phyloP scores from a whole-genome alignment of 2,113 vertebrate species.

The Hemicordylus capensis region DNA sequence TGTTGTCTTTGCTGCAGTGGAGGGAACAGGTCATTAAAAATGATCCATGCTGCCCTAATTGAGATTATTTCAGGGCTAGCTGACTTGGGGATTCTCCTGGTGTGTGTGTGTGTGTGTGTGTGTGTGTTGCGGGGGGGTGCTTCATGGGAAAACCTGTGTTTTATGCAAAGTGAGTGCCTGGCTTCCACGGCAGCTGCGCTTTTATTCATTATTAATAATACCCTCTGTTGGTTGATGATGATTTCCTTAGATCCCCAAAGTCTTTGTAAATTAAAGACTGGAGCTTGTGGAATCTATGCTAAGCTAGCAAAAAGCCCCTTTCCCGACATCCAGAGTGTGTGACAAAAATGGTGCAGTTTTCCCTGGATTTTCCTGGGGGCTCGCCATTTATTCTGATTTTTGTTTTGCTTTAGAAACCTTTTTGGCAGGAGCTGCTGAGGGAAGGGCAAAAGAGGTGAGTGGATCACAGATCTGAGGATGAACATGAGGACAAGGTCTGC shows the following conservation, averaged over 20 bases:
- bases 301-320: neutral
- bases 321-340: too few species aligned
- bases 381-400: too few species aligned
- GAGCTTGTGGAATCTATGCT: neutral
- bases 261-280: neutral
- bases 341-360: neutral
- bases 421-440: neutral
- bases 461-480: neutral
- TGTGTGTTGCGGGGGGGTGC: too few species aligned
- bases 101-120: neutral
- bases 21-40: neutral
- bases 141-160: neutral
- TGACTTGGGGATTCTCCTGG: neutral
- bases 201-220: neutral
- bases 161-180: neutral
- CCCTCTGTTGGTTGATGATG: neutral
- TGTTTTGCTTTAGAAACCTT: neutral
- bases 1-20: neutral
- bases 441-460: neutral
- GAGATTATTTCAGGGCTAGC: neutral
- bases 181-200: neutral
- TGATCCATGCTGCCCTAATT: neutral
- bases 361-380: neutral
- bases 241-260: neutral
- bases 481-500: neutral